Percentiles rank a stretch among this genome's conserved stretches.
These are phyloP conservation scores for Drosophila virilis DNA, from an alignment of 1,140 invertebrate genomes.

Conservation along the genomic window DNA sequence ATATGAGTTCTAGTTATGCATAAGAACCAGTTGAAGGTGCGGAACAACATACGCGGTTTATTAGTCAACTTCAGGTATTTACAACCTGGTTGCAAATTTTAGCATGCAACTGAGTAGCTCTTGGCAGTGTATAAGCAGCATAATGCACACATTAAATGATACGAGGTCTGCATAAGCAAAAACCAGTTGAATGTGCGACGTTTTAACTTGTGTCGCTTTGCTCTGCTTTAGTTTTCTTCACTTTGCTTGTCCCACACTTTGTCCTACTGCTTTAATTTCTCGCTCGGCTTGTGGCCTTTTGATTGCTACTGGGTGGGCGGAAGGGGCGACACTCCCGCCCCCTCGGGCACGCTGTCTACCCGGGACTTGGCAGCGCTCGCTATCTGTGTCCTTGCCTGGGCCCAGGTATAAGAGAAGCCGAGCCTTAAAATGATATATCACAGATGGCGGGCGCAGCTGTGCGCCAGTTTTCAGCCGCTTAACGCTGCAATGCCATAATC, in stretches of 20 bases:
- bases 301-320: conserved; percentile 44
- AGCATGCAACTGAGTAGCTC: conserved; percentile 1
- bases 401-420: conserved; percentile 19
- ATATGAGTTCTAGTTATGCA: too few species aligned
- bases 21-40: too few species aligned
- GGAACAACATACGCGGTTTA: too few species aligned
- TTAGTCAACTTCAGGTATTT: not conserved
- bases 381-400: conserved; percentile 38
- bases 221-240: not conserved
- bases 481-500: conserved; percentile 57
- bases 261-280: conserved; percentile 57
- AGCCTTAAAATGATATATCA: conserved; percentile 52
- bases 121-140: not conserved
- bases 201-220: conserved; percentile 2
- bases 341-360: not conserved
- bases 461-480: conserved; percentile 62
- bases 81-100: not conserved
- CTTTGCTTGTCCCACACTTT: conserved; percentile 1
- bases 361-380: not conserved
- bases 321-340: conserved; percentile 19
- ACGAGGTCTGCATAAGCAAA: conserved; percentile 18
- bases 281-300: conserved; percentile 35
- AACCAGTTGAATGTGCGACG: conserved; percentile 27
- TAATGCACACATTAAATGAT: conserved; percentile 18
- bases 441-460: conserved; percentile 67